Evolutionary conservation across 1,140 invertebrate species (phyloP), one percentile per base, ranked within the genome.

Genomic region (Micrasema longulum): DNA sequence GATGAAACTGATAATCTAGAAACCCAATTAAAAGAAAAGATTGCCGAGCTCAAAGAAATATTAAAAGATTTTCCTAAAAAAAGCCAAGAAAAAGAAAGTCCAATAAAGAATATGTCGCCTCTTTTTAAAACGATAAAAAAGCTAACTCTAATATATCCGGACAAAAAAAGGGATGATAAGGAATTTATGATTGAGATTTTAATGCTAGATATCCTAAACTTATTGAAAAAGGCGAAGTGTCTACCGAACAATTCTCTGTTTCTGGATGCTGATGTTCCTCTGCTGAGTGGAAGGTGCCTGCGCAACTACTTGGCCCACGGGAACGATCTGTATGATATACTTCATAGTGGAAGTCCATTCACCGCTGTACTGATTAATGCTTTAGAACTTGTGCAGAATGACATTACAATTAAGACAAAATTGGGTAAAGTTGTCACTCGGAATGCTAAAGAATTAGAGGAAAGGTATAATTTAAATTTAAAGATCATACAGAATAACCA

Each of bases 271-370:
- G 45, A 20, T 12, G 16, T 48, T 14, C 45, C 45, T 16, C 12
- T 48, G 45, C 18, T 48, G 16, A 48, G 10, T 5, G 45, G 45
- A 1, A 48, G 10, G 45, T 48, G 45, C 35, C 16, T 60, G 53
- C 53, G 26, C 4, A 57, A 57, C 12, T 18, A 57, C 26, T 57
- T 57, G 35, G 26, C 53, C 3, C 53, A 57, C 6, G 53, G 6
- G 31, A 36, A 35, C 18, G n/a, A 11, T 18, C n/a, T 57, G 10
- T n/a, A 36, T 1, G 26, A 57, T 10, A 2, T 38, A 18, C 4
- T 57, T 5, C 16, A 14, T 18, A 5, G 12, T 36, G 31, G n/a
- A n/a, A n/a, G 35, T 12, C 1, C 35, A 9, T 38, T 36, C 31
- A 16, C 20, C 2, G 11, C 55, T 14, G 0, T 60, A 20, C 31